These are phyloP conservation scores for Lamprotornis superbus DNA, from an alignment of 2,113 vertebrate species.

Conservation along the genomic window DNA sequence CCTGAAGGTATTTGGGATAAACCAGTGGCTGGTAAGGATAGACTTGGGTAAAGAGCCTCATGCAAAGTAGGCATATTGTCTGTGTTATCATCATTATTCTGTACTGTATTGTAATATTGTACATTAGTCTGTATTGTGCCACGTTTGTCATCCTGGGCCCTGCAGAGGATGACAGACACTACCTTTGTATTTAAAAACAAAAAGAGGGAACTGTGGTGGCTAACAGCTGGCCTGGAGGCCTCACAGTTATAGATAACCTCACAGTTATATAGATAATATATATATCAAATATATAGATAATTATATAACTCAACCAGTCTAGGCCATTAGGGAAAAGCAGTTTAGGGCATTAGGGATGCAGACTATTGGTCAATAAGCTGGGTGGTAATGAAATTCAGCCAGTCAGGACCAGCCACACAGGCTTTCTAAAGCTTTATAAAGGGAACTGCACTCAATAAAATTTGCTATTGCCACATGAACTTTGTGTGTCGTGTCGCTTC, in stretches of 20 bases:
- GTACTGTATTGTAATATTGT: no score
- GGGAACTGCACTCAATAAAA: background rate
- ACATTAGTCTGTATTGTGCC: no score
- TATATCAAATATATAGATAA: background rate
- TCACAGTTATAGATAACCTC: background rate
- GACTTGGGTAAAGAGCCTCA: no score
- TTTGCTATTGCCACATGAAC: background rate
- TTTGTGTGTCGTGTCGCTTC: fast-evolving
- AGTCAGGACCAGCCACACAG: no score
- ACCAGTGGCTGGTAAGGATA: no score
- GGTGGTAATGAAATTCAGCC: background rate
- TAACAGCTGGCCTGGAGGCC: background rate
- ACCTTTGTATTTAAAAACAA: background rate
- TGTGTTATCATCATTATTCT: no score
- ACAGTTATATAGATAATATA: no score
- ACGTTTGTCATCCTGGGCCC: background rate
- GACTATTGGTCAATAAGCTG: no score
- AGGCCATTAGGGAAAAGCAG: background rate
- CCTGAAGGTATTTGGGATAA: no score
- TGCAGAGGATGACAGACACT: background rate
- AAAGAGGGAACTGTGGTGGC: background rate
- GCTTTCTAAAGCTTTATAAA: background rate
- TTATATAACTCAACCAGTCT: background rate
- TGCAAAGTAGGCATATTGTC: no score
- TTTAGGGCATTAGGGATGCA: background rate